Evolutionary conservation across 2,113 vertebrate genomes (phyloP), one percentile per base, ranked within the genome.

Genomic region (Spea multiplicata): DNA sequence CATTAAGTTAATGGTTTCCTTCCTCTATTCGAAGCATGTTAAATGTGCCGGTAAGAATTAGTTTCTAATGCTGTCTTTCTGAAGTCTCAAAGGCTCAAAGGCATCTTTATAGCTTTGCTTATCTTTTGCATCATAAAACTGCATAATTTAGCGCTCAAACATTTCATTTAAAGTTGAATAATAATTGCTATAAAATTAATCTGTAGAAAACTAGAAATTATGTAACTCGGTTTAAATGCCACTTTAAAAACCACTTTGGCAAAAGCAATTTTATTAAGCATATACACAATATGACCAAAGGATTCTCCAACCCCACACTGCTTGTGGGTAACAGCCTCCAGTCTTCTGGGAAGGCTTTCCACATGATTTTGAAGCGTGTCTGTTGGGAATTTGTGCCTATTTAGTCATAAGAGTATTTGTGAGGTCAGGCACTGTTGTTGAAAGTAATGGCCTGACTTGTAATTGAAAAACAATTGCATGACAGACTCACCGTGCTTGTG

Each of bases 1-100:
- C 91, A 93, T 92, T 91, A 93, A 89, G 87, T 90, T 92, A 92
- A 93, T 93, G 87, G 88, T 81, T 91, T 91, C 92, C 92, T 92
- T 88, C 88, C 86, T 89, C 91, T 88, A 83, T 87, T 92, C 92
- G 91, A 92, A 93, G 87, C 88, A 90, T 89, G 91, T 88, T 92
- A 91, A 93, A 92, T 93, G 91, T 92, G 89, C 87, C 81, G 72
- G 87, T 86, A 90, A 93, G 92, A 93, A 93, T 90, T 89, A 92
- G 89, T 84, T 92, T 85, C 90, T 92, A 91, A 91, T 87, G 89
- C 88, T 88, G 83, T 91, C 89, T 91, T 86, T 87, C 86, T 86
- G 78, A 84, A 89, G 87, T 92, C 91, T 92, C 92, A 88, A 85
- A 88, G 92, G 91, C 91, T 92, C 92, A 88, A 85, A 88, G 92